Base-by-base conservation (phyloP, 2,888 invertebrate species). In the Trachelus stipa region DNA sequence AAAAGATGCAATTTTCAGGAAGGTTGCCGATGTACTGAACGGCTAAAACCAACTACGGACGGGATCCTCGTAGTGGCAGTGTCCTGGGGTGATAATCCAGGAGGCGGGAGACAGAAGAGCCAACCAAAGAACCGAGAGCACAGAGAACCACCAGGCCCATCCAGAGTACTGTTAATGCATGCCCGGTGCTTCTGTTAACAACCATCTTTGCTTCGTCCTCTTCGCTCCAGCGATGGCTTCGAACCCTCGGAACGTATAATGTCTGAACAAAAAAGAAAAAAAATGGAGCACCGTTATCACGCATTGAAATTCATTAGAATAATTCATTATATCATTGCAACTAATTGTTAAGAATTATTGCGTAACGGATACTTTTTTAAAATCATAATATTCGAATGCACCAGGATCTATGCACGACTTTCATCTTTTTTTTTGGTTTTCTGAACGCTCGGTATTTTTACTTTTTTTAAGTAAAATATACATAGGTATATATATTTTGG, bases 111-210 rank as follows among this genome's bases (percentile, higher is more conserved):
- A 76, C 56, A 23, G 56, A 75, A 78, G 75, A 76, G 73, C 33
- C 75, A 78, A 56, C 23, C 9, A 23, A 56, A 56, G 56, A 56
- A 82, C 82, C 79, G 12, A 35, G 35, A 35, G 12, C 12, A 35
- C 35, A 84, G 86, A 87, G 88, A 87, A 85, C 82, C 84, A 30
- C 9, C 30, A 31, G 12, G 30, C 33, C 87, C 87, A 88, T 89
- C 87, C 87, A 85, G 89, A 90, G 90, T 90, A 90, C 90, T 91
- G 91, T 91, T 91, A 91, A 91, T 91, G 89, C 91, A 91, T 90
- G 91, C 89, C 90, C 84, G 83, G 83, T 90, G 91, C 90, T 84
- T 89, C 89, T 82, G 86, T 88, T 91, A 91, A 91, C 90, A 85
- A 91, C 89, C 88, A 88, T 88, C 85, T 87, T 88, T 84, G 34